Base-by-base conservation (phyloP, 2,113 vertebrate species). In the Corydoras sp. region DNA sequence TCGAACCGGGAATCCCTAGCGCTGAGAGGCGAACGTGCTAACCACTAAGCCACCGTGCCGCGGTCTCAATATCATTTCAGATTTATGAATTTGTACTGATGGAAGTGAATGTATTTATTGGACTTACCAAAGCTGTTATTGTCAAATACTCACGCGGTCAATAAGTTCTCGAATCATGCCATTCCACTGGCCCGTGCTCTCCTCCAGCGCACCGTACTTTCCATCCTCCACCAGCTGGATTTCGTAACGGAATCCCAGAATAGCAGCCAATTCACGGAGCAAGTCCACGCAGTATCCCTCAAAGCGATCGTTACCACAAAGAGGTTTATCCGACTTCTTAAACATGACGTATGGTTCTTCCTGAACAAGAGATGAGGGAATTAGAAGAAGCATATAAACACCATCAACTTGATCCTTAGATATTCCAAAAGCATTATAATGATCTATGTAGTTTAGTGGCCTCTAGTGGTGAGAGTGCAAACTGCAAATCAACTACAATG, bases 321-420 rank as follows among this genome's bases (percentile, higher is more conserved):
- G 89, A 60, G 96, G 96, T 76, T 98, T 98, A 83, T 98, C 96
- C 10, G 96, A 99, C 77, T 98, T 99, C 88, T 98, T 99, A 79
- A 98, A 99, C 88, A 98, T 92, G 77, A 98, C 96, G 69, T 98
- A 98, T 1, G 96, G 96, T 84, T 98, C 96, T 85, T 96, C 96
- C 96, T 99, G 85, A 24, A 80, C 61, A 68, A 29, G 31, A n/a
- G 29, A 30, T n/a, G 56, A 14, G 61, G 63, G 7, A 59, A 24
- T 43, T 8, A 56, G 18, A 10, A 53, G 10, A 53, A 10, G 13
- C 13, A 53, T 53, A 12, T 24, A 24, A 24, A 24, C 18, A 24
- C 18, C 18, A 24, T 24, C 18, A 24, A 24, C 18, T 24, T 24
- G 18, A 24, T 24, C 18, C 18, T 24, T 24, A 24, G 18, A 24